Evolutionary conservation across 2,888 invertebrate genomes (phyloP).

Genomic region (Drosophila nr. perissopoda): DNA sequence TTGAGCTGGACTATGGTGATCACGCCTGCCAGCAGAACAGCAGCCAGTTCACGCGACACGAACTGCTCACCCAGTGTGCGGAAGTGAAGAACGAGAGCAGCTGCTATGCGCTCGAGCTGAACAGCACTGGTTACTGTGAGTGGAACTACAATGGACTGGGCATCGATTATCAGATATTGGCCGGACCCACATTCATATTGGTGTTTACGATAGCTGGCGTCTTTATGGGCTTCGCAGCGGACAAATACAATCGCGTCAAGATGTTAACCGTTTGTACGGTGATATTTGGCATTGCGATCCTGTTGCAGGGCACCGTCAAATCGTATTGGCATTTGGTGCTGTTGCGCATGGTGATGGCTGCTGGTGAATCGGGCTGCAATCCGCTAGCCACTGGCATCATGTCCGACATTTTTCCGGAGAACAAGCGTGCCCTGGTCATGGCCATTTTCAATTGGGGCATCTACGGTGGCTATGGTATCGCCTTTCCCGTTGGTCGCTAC

Average conservation of each 20-base stretch:
- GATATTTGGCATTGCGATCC: constrained; percentile 92
- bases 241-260: constrained; percentile 91
- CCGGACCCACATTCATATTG: constrained; percentile 96
- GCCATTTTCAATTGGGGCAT: constrained; percentile 98
- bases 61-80: constrained; percentile 87
- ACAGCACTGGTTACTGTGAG: constrained; percentile 92
- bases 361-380: constrained; percentile 95
- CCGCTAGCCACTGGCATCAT: constrained; percentile 94
- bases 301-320: constrained; percentile 93
- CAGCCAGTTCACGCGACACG: constrained; percentile 86
- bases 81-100: constrained; percentile 87
- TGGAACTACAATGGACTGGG: constrained; percentile 98
- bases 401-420: constrained; percentile 92
- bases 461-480: constrained; percentile 96
- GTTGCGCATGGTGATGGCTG: constrained; percentile 93
- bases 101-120: constrained; percentile 88
- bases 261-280: constrained; percentile 91
- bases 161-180: constrained; percentile 95
- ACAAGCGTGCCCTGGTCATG: constrained; percentile 94
- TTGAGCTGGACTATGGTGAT: constrained; percentile 94
- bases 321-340: constrained; percentile 96
- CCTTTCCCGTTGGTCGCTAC: constrained; percentile 96
- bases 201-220: constrained; percentile 96
- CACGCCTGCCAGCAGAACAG: constrained; percentile 92
- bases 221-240: constrained; percentile 92